phyloP scores from a whole-genome alignment of 1,140 invertebrate species.

The Cyclina sinensis region DNA sequence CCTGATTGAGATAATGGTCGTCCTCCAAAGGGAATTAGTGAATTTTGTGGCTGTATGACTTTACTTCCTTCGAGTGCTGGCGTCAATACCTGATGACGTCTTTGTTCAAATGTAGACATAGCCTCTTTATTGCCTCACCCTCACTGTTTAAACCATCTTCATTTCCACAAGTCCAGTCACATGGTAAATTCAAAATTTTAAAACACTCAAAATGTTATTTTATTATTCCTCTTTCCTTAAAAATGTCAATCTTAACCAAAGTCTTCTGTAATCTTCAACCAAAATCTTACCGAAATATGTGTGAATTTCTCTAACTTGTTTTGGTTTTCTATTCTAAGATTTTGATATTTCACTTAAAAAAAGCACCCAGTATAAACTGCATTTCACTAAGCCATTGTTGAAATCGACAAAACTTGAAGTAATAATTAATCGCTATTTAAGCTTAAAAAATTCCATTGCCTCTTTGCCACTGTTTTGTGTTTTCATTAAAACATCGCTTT shows the following conservation, averaged over 20 bases:
- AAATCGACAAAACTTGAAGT: background rate
- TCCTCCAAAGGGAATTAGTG: background rate
- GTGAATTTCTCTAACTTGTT: too few species aligned
- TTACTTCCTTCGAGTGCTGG: conserved; percentile 60
- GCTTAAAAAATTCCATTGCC: background rate
- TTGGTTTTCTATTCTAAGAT: too few species aligned
- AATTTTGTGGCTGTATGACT: background rate
- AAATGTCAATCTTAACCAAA: background rate
- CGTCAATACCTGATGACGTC: conserved; percentile 30
- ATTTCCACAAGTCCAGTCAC: background rate
- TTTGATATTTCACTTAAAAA: background rate
- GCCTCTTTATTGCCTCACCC: background rate
- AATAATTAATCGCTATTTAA: conserved; percentile 1
- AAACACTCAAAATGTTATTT: background rate
- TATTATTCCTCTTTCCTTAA: too few species aligned
- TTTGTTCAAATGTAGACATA: conserved; percentile 39
- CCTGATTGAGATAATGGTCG: background rate
- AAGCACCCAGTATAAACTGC: background rate
- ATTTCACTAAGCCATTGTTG: conserved; percentile 19
- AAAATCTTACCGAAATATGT: too few species aligned
- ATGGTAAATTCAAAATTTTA: background rate
- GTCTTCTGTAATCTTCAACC: too few species aligned
- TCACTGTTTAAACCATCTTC: background rate
- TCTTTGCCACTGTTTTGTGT: background rate
- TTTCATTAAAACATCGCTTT: conserved; percentile 13